A percentile compares a stretch with the other conserved stretches of the same genome.
These are phyloP conservation scores for Cerceris ruficornis DNA, from an alignment of 2,888 invertebrate genomes.

Conservation along the genomic window DNA sequence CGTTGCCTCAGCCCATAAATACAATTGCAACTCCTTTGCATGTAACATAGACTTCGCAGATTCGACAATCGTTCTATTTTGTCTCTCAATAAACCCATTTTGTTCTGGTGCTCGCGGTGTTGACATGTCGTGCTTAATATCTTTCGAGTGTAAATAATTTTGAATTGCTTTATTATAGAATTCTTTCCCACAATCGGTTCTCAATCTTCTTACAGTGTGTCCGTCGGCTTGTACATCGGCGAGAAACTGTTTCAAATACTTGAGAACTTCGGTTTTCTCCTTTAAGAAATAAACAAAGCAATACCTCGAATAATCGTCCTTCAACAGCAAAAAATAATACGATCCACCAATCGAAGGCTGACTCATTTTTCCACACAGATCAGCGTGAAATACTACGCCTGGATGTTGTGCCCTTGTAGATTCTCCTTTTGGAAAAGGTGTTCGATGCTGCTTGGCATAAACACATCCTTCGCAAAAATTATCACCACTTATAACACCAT, in stretches of 20 bases:
- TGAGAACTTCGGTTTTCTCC: not conserved
- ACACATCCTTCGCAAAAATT: conserved; percentile 3
- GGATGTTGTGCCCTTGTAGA: not conserved
- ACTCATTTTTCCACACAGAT: conserved; percentile 2
- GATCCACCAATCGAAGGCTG: not conserved
- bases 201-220: not conserved
- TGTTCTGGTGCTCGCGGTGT: conserved; percentile 1
- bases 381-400: not conserved
- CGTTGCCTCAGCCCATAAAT: conserved; percentile 19
- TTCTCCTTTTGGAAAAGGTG: not conserved
- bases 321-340: not conserved
- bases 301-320: conserved; percentile 1
- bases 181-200: not conserved
- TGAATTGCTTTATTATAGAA: not conserved
- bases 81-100: conserved; percentile 2
- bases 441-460: not conserved
- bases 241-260: not conserved
- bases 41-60: conserved; percentile 3
- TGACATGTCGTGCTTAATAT: not conserved
- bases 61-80: conserved; percentile 16
- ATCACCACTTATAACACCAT: not conserved
- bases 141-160: not conserved
- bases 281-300: conserved; percentile 5
- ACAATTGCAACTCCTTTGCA: not conserved
- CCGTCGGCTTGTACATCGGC: not conserved